Conservation (phyloP, 2,113 vertebrate species). For the Ceratotherium simum region DNA sequence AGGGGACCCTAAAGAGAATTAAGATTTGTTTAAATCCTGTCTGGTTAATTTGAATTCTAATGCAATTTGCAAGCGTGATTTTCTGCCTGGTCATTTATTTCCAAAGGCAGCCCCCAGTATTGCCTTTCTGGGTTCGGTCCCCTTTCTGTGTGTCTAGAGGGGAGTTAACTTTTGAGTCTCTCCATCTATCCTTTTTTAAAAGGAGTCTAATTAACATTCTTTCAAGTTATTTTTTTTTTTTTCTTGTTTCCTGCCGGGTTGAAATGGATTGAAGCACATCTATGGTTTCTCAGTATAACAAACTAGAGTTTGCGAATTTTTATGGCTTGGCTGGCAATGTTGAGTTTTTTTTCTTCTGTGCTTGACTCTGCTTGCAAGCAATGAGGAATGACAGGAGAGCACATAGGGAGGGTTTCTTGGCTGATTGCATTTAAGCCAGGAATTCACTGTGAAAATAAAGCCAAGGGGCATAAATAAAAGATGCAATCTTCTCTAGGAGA, state of each 20-base stretch:
- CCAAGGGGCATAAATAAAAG: slow-evolving; percentile 97
- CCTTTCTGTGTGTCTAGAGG: slow-evolving; percentile 77
- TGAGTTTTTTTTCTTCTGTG: slow-evolving; percentile 77
- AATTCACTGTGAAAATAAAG: slow-evolving; percentile 98
- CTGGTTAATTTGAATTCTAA: slow-evolving; percentile 89
- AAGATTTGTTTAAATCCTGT: slow-evolving; percentile 87
- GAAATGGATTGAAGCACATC: slow-evolving; percentile 59
- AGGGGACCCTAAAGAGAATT: slow-evolving; percentile 81
- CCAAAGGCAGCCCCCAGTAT: slow-evolving; percentile 72
- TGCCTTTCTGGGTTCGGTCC: slow-evolving; percentile 79
- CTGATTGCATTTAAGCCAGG: slow-evolving; percentile 97
- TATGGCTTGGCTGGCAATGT: slow-evolving; percentile 84
- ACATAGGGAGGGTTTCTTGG: slow-evolving; percentile 95
- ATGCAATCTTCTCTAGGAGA: slow-evolving; percentile 94
- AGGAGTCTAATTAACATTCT: slow-evolving; percentile 77
- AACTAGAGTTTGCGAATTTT: slow-evolving; percentile 82
- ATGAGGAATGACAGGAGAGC: slow-evolving; percentile 96
- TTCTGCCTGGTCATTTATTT: slow-evolving; percentile 90
- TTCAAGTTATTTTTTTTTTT: slow-evolving; percentile 26
- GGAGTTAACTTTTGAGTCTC: slow-evolving; percentile 66
- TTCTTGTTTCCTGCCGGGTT: slow-evolving; percentile 64
- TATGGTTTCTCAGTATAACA: slow-evolving; percentile 77
- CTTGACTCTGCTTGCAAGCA: slow-evolving; percentile 92
- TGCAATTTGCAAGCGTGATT: slow-evolving; percentile 89
- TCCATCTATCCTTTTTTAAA: not conserved